These are phyloP conservation scores for Astreopora myriophthalma DNA, from an alignment of 64 coral and sea anemone species.

Conservation along the genomic window DNA sequence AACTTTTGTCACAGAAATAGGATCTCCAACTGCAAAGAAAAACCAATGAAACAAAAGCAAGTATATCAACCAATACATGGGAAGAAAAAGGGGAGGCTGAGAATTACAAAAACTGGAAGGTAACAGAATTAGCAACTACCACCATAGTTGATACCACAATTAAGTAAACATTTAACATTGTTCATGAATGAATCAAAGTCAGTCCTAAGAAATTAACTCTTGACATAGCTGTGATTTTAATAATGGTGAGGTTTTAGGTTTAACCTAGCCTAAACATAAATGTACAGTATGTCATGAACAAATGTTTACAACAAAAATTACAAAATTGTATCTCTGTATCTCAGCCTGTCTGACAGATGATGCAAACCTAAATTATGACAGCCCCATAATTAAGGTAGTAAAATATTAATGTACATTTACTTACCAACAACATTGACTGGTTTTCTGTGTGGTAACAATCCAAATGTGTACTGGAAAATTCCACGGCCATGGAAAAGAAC, in stretches of 20 bases:
- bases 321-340: background rate
- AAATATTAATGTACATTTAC: background rate
- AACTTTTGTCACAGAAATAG: conserved; percentile 80
- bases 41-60: background rate
- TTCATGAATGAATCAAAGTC: too few species aligned
- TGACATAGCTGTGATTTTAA: too few species aligned
- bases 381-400: background rate
- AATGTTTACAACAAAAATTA: too few species aligned
- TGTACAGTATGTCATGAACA: too few species aligned
- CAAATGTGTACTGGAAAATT: conserved; percentile 98
- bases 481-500: conserved; percentile 90
- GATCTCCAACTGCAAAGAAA: conserved; percentile 81
- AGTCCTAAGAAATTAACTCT: too few species aligned
- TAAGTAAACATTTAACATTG: too few species aligned
- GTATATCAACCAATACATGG: background rate
- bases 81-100: background rate
- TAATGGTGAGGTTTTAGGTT: too few species aligned
- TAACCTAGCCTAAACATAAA: too few species aligned
- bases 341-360: background rate
- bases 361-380: background rate
- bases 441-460: conserved; percentile 83
- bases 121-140: too few species aligned
- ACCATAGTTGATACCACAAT: too few species aligned
- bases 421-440: conserved; percentile 94
- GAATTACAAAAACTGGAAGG: too few species aligned